Conservation (phyloP, 1,140 invertebrate species). For the Heterodera schachtii region DNA sequence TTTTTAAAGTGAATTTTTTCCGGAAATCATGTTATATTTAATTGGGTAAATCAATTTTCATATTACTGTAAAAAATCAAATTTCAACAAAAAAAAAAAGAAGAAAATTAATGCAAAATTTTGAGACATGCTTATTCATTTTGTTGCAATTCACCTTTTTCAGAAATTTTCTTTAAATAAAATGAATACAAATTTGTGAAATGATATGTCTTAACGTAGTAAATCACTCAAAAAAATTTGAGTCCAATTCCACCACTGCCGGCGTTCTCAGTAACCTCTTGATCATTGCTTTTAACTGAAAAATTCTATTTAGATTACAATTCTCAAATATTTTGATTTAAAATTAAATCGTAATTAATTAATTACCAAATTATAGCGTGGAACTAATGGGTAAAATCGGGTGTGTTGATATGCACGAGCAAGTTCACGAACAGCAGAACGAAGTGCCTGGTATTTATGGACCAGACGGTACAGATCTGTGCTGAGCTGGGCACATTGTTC, state of each 20-base stretch:
- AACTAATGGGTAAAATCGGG: conserved; percentile 87
- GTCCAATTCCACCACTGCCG: neutral
- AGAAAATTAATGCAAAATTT: no score
- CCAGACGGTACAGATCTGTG: conserved; percentile 83
- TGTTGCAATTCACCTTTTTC: no score
- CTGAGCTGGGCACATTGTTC: conserved; percentile 90
- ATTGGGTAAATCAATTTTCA: no score
- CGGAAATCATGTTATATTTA: no score
- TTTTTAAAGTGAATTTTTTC: no score
- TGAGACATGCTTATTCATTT: no score
- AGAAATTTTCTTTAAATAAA: no score
- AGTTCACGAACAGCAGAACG: conserved; percentile 83
- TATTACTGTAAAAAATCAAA: no score
- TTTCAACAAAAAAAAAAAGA: no score
- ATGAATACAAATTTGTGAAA: no score
- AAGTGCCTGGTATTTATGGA: conserved; percentile 86
- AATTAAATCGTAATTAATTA: neutral
- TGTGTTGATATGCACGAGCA: conserved; percentile 82
- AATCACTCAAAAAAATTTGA: neutral
- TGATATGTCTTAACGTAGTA: no score
- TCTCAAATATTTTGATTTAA: neutral
- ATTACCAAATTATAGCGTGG: conserved; percentile 80
- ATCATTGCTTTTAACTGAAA: conserved; percentile 84
- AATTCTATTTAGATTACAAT: neutral
- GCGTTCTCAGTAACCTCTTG: conserved; percentile 84